Percentiles rank a stretch among this genome's conserved stretches.
Conservation (phyloP, 2,797 vertebrate species). For the Alcedo atthis region DNA sequence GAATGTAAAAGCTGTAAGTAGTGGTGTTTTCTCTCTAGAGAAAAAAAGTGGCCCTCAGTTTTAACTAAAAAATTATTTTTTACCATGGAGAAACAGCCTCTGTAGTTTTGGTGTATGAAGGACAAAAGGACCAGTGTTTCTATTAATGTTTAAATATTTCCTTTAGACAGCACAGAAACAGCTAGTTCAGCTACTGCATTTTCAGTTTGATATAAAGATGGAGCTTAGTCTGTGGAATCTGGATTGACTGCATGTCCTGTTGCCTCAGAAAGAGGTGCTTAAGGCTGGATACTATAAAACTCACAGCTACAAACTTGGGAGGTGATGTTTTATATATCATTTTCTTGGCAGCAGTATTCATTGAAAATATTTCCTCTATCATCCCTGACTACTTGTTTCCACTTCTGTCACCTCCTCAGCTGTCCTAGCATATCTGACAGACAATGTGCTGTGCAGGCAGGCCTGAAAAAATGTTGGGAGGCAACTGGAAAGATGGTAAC, state of each 20-base stretch:
- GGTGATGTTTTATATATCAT: background rate
- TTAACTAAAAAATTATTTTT: background rate
- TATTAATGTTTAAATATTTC: background rate
- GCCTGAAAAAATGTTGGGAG: background rate
- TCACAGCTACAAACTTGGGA: background rate
- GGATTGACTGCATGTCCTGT: background rate
- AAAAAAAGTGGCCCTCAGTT: background rate
- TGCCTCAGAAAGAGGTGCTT: background rate
- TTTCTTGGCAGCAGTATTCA: constrained; percentile 21
- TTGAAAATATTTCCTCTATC: constrained; percentile 39
- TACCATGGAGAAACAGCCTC: background rate
- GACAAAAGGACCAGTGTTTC: background rate
- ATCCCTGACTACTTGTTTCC: background rate
- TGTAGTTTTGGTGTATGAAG: background rate
- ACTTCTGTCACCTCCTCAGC: background rate
- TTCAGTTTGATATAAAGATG: background rate
- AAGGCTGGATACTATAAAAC: background rate
- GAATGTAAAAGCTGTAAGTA: no score
- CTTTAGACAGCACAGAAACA: background rate
- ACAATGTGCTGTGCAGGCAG: constrained; percentile 1
- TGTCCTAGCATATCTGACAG: background rate
- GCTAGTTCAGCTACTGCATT: background rate
- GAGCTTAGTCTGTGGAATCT: background rate
- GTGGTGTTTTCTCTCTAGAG: no score
- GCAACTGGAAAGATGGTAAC: background rate